Conservation (phyloP, 2,797 vertebrate species). For the Macrochelys suwanniensis region DNA sequence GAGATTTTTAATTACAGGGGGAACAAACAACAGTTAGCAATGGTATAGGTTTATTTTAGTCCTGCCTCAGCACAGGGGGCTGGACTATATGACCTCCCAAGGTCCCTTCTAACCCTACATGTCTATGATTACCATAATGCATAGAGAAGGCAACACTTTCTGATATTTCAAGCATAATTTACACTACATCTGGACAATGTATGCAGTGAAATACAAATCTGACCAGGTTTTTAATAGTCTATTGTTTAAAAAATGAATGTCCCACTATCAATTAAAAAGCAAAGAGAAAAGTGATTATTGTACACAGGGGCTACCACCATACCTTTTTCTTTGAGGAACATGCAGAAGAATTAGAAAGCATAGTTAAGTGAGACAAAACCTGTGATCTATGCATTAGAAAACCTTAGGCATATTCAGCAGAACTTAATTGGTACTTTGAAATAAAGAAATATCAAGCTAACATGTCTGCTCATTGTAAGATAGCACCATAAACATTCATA, state of each 20-base stretch:
- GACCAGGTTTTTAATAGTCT: neutral
- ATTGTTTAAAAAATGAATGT: slow-evolving; percentile 47
- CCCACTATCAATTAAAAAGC: slow-evolving; percentile 26
- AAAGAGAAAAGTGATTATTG: slow-evolving; percentile 25
- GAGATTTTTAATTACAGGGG: neutral
- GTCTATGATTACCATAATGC: neutral
- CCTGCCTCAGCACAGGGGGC: too few species aligned
- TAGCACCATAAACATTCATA: neutral
- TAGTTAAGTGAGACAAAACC: slow-evolving; percentile 8
- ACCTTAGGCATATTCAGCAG: neutral
- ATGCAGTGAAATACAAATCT: neutral
- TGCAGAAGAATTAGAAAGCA: slow-evolving; percentile 14
- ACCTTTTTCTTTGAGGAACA: slow-evolving; percentile 31
- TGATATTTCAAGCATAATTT: neutral
- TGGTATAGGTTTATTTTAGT: neutral
- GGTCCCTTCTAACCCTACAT: neutral
- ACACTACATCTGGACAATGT: neutral
- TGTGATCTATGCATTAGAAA: neutral
- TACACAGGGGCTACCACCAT: neutral
- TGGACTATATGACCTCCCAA: neutral
- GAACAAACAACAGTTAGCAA: neutral
- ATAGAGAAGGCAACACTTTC: neutral
- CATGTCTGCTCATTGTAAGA: neutral
- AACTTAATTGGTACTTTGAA: neutral
- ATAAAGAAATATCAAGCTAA: neutral